Evolutionary conservation across 2,797 vertebrate species (phyloP), one percentile per base, ranked within the genome.

Genomic region (Melanotaenia boesemani): DNA sequence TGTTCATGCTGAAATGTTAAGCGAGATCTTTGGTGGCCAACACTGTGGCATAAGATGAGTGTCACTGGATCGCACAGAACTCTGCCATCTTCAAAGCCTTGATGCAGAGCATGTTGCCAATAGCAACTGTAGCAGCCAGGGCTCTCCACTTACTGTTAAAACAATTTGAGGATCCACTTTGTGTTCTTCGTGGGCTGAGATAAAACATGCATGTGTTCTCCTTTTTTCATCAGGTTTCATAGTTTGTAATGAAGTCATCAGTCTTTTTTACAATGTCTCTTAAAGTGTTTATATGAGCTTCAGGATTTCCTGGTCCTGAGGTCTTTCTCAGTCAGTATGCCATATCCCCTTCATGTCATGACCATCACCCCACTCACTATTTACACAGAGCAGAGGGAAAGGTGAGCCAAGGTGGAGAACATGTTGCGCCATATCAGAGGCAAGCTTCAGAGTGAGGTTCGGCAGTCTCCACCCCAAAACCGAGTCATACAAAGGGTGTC

Each of bases 401-500:
- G 66, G 73, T 54, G 78, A 56, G 54, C 6, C 72, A 71, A 85
- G 87, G 63, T 63, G 74, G 72, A 62, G 72, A 37, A 66, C 52
- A 44, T 74, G 70, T 58, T 55, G 63, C 59, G 26, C 70, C 37
- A 28, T 50, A 28, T 24, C 15, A 50, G 11, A 52, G 74, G 5
- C 67, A 36, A 65, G 67, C 7, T 46, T 84, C 70, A 18, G 57
- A 57, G 46, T 1, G 24, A 74, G 74, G 73, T 30, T 50, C 3
- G 20, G 64, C 58, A 39, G 3, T 46, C 64, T 80, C 80, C 72
- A 79, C 66, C 65, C 56, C 4, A 16, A 70, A 67, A 28, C 0
- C 56, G 83, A 93, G 93, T 99, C 96, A 99, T 97, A 99, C 98
- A 22, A 99, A 99, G 0, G 97, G 98, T 0, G 98, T 99, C 98